These are phyloP conservation scores for Scytalopus superciliaris DNA, from an alignment of 2,113 vertebrate genomes.

Conservation along the genomic window DNA sequence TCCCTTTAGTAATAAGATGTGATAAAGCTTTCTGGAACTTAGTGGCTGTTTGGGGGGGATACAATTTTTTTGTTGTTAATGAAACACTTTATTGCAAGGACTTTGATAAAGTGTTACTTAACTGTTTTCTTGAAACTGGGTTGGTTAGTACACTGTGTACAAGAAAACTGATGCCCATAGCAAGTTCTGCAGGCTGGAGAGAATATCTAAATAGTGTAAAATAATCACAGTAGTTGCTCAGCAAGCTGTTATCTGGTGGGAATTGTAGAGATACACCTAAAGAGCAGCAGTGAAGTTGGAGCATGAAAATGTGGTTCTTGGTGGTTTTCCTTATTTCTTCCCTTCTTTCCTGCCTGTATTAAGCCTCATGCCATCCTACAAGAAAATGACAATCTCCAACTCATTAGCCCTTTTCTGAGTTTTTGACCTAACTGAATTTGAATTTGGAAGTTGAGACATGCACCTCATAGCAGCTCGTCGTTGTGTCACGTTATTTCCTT, in stretches of 20 bases:
- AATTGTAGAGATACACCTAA: neutral
- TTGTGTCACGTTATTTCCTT: neutral
- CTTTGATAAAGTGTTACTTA: neutral
- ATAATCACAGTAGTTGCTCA: neutral
- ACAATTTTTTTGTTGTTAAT: neutral
- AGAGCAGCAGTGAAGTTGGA: neutral
- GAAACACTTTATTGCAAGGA: neutral
- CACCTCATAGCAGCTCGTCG: neutral
- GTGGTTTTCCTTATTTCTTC: neutral
- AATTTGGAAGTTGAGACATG: neutral
- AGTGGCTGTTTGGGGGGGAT: neutral
- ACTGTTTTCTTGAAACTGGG: neutral
- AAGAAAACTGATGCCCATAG: neutral
- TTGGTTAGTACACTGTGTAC: neutral
- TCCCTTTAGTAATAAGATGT: neutral
- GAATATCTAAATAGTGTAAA: neutral
- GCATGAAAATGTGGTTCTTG: neutral
- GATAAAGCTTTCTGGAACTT: neutral
- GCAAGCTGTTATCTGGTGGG: neutral
- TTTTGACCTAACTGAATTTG: neutral
- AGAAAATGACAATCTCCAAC: neutral
- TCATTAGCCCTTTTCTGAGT: neutral
- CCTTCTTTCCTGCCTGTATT: neutral
- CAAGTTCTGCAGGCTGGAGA: neutral
- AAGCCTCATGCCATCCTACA: neutral